These are phyloP conservation scores for Troglohyphantes excavatus DNA, from an alignment of 2,888 invertebrate genomes.

Conservation along the genomic window DNA sequence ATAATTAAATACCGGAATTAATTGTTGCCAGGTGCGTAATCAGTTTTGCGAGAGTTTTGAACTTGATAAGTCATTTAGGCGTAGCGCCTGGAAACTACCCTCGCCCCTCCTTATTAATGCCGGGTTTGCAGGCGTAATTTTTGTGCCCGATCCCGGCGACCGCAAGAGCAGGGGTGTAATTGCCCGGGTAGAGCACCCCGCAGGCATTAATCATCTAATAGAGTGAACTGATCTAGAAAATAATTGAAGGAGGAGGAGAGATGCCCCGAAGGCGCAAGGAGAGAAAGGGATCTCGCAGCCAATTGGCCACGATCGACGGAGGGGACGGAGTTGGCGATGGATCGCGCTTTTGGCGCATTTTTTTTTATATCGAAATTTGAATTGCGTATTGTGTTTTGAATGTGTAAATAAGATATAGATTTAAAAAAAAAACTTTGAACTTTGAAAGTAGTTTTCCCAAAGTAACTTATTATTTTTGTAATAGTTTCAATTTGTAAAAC, in stretches of 20 bases:
- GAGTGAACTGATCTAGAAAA: conserved; percentile 79
- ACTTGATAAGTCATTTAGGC: conserved; percentile 49
- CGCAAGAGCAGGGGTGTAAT: conserved; percentile 69
- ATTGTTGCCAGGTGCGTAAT: conserved; percentile 49
- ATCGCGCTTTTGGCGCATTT: conserved; percentile 14
- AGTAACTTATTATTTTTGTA: too few relatives aligned
- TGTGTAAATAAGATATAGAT: too few relatives aligned
- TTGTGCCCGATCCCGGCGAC: conserved; percentile 41
- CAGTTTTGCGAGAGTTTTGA: conserved; percentile 62
- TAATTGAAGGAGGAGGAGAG: conserved; percentile 76
- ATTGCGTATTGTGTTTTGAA: too few relatives aligned
- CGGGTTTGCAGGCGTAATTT: conserved; percentile 39
- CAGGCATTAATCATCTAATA: conserved; percentile 77
- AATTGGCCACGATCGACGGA: conserved; percentile 63
- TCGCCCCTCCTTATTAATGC: conserved; percentile 55
- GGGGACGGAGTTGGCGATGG: conserved; percentile 29
- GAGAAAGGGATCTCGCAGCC: conserved; percentile 47
- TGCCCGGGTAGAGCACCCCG: conserved; percentile 61
- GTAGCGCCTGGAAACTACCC: neutral
- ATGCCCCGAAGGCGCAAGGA: conserved; percentile 31
- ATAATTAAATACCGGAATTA: conserved; percentile 62
- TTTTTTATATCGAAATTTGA: neutral
- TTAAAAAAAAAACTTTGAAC: too few relatives aligned
- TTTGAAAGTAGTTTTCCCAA: too few relatives aligned
- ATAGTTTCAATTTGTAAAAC: too few relatives aligned